Percentiles rank a stretch among this genome's conserved stretches.
Conservation (phyloP, 2,888 invertebrate species). For the Eupsilia transversa region DNA sequence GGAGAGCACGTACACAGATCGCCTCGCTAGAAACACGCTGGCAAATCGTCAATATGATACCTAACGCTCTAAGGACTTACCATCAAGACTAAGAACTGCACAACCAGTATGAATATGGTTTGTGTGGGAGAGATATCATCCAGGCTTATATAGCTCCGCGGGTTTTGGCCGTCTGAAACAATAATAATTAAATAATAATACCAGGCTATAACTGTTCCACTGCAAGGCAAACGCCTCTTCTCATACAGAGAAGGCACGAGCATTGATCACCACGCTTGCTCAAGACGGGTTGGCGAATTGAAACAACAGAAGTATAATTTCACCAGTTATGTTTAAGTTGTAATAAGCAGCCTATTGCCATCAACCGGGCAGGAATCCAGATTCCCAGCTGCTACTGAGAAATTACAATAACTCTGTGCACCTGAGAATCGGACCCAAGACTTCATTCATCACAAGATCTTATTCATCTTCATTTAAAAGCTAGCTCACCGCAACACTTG, state of each 20-base stretch:
- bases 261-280: too few relatives aligned
- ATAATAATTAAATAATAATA: neutral
- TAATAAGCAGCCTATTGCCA: neutral
- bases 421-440: neutral
- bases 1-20: too few relatives aligned
- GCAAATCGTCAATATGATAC: too few relatives aligned
- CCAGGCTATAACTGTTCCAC: too few relatives aligned
- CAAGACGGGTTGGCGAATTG: neutral
- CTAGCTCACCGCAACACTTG: conserved; percentile 39
- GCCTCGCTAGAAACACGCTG: too few relatives aligned
- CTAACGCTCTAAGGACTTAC: conserved; percentile 68
- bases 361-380: neutral
- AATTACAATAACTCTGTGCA: neutral
- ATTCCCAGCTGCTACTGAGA: neutral
- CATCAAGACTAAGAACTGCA: conserved; percentile 75
- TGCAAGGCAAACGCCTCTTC: too few relatives aligned
- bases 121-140: conserved; percentile 65
- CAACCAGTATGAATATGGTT: conserved; percentile 67
- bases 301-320: too few relatives aligned
- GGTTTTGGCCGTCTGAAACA: conserved; percentile 69
- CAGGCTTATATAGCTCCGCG: conserved; percentile 72
- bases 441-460: too few relatives aligned
- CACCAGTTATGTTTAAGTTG: neutral
- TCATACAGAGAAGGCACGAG: too few relatives aligned
- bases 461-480: neutral